Conservation (phyloP, 2,888 invertebrate species). For the Papilio gigon region DNA sequence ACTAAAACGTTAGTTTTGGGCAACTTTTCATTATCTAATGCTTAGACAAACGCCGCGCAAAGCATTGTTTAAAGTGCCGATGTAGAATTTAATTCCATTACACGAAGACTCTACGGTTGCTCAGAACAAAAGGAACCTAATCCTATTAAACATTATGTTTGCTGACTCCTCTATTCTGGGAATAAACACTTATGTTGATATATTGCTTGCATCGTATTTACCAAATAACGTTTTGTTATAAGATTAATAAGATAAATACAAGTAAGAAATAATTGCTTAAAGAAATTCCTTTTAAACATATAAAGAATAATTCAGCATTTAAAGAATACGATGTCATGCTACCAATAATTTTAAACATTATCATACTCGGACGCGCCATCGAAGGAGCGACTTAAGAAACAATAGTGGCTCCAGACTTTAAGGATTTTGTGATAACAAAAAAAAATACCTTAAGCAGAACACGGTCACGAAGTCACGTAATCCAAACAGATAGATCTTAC, state of each 20-base stretch:
- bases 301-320: conserved; percentile 41
- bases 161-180: conserved; percentile 35
- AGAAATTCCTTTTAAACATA: too few species aligned
- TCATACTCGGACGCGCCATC: conserved; percentile 30
- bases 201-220: not conserved
- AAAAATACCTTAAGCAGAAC: conserved; percentile 56
- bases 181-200: conserved; percentile 3
- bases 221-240: not conserved
- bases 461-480: conserved; percentile 66
- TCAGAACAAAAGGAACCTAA: conserved; percentile 59
- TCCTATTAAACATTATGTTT: conserved; percentile 57
- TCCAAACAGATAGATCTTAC: conserved; percentile 70
- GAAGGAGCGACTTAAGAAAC: conserved; percentile 46
- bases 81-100: conserved; percentile 63
- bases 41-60: conserved; percentile 44
- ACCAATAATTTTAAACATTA: conserved; percentile 39
- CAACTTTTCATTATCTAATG: conserved; percentile 34
- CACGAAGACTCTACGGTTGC: conserved; percentile 48
- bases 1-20: not conserved
- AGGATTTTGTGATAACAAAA: conserved; percentile 58
- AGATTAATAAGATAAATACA: too few species aligned
- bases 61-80: conserved; percentile 51
- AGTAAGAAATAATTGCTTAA: too few species aligned
- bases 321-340: conserved; percentile 45
- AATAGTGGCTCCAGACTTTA: conserved; percentile 52